Evolutionary conservation across 1,140 invertebrate species (phyloP), one percentile per base, ranked within the genome.

Genomic region (Diprion similis): DNA sequence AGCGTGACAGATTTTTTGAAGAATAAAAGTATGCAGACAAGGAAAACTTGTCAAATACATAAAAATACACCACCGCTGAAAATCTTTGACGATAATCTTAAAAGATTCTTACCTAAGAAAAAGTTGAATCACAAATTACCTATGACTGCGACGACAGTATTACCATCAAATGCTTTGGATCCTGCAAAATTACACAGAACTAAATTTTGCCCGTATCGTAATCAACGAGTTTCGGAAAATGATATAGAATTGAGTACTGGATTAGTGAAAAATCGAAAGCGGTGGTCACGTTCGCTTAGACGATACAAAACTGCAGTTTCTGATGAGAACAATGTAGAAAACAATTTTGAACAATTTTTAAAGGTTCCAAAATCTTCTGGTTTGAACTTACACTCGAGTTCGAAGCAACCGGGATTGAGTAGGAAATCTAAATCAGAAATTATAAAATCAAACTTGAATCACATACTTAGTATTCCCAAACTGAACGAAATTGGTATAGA

Each of bases 31-130:
- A 13, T 59, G 51, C 11, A 17, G n/a, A 59, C 70, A 45, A 78
- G 73, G 17, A 19, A 59, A 10, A 68, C 71, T 19, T 80, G 79
- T 67, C 79, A 78, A 15, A 59, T 47, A 66, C 74, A 79, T 65
- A 76, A 71, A 72, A 70, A 77, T 9, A 47, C 69, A 18, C 46
- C 69, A 8, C 10, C 74, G 0, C 73, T 74, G 9, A 78, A 74
- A 75, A 80, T 82, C 72, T 82, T 81, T 46, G 77, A 82, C 67
- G 80, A 81, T 11, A 68, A 80, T 78, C 71, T 76, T 69, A 59
- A 72, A 37, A 68, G 72, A 65, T 68, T 72, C 68, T 70, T 73
- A 47, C 65, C 8, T 51, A 70, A 70, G 45, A 37, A 46, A 37
- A 48, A 68, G 11, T 13, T 68, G 7, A 68, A 6, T 17, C 11